Evolutionary conservation across 2,797 vertebrate species (phyloP).

Genomic region (Merluccius polli): DNA sequence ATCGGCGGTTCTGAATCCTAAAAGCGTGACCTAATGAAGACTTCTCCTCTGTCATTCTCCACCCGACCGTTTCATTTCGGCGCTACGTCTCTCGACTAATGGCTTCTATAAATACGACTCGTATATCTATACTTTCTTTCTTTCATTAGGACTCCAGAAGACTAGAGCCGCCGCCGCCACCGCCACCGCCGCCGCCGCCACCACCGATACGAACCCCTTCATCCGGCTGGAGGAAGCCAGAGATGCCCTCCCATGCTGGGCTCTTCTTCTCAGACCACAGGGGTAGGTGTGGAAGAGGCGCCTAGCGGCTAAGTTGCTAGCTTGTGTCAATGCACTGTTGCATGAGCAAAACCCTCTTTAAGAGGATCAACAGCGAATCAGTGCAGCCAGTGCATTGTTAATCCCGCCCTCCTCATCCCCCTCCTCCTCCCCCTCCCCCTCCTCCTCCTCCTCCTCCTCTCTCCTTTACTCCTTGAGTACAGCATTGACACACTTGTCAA

Average conservation of each 20-base stretch:
- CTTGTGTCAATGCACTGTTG: constrained; percentile 47
- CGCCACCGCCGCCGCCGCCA: too few species aligned
- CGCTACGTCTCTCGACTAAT: neutral
- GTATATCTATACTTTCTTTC: constrained; percentile 8
- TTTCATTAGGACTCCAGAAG: constrained; percentile 5
- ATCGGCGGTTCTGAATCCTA: neutral
- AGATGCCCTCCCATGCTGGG: constrained; percentile 59
- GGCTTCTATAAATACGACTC: neutral
- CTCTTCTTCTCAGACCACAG: constrained; percentile 55
- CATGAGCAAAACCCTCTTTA: constrained; percentile 58
- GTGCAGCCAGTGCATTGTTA: constrained; percentile 1
- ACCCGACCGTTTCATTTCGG: neutral
- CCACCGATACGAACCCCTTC: constrained; percentile 11
- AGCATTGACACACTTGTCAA: neutral
- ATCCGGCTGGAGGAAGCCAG: constrained; percentile 54
- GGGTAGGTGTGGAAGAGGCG: constrained; percentile 60
- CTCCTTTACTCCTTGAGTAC: neutral
- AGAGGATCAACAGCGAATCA: constrained; percentile 59
- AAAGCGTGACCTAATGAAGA: neutral
- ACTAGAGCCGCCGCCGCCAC: neutral
- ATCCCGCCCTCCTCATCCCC: neutral
- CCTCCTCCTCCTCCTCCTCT: neutral
- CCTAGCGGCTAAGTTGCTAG: neutral
- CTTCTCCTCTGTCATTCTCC: neutral
- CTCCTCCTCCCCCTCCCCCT: too few species aligned